Base-by-base conservation (phyloP, 2,113 vertebrate species). In the Microtus ochrogaster region DNA sequence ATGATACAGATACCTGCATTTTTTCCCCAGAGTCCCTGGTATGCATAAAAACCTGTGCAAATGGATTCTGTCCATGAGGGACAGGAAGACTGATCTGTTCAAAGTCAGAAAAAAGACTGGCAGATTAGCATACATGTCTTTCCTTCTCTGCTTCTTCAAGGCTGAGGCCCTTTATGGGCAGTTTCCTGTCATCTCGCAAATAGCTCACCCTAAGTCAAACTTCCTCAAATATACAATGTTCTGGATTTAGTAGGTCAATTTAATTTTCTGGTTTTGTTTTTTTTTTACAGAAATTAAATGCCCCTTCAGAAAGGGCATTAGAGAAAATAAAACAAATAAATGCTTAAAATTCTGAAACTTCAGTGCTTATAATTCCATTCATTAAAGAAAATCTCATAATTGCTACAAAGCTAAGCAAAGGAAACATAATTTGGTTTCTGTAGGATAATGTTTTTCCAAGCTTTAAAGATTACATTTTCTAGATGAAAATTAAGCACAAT, bases 371-470 rank as follows among this genome's bases (percentile, higher is more conserved):
- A 88, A 92, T 76, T 92, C 21, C 10, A 1, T n/a, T 90, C 58
- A 90, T 92, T 94, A 94, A 94, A 84, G 66, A 92, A 97, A 95
- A 91, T 87, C 41, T 94, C 61, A 66, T 95, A 93, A 83, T 93
- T 92, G 70, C 79, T 94, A 79, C 33, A 97, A 28, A 85, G 17
- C 33, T 74, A 52, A 96, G 47, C 39, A 94, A 96, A 28, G 19
- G 41, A 94, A 97, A 94, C 10, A 93, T 92, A 93, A 93, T 89
- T 90, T 94, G 24, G 19, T 93, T 96, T 58, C 44, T 82, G 19
- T 78, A 61, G 49, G 21, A 63, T 95, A 84, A 83, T 26, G 49
- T 70, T 86, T 30, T 94, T 91, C 72, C 44, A 92, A 93, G 82
- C 49, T n/a, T 86, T 16, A 49, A 95, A 68, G 61, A 82, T 78